Base-by-base conservation (phyloP, 2,113 vertebrate species). In the Nerophis lumbriciformis region DNA sequence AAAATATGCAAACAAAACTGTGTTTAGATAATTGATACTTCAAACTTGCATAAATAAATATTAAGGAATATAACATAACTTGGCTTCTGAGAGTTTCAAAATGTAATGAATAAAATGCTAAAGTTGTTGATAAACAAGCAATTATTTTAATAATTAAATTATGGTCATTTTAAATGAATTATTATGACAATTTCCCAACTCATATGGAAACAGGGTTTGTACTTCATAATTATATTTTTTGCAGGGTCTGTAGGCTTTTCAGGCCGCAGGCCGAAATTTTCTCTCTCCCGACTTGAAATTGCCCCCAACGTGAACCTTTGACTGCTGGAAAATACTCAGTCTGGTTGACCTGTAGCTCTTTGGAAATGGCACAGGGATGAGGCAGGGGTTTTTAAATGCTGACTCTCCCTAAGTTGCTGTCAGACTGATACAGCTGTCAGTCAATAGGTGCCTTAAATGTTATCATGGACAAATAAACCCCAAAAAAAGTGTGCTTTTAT, bases 311-410 rank as follows among this genome's bases (percentile, higher is more conserved):
- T 72, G 50, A 71, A 44, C 65, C 58, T 65, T 42, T 52, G 59
- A 70, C 53, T 47, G 50, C 4, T 51, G 13, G 42, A 57, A 53
- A 59, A 71, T 5, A 60, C 37, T 59, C 38, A 21, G 16, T 42
- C 48, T 9, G 19, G 56, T 77, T 66, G 61, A 77, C 62, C 52
- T 53, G 11, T 53, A 59, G 56, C 56, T 15, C 51, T 51, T 5
- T 6, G 51, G 50, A 66, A 37, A 48, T 35, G 58, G 47, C 5
- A 11, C 7, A 8, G 13, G 21, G 54, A 56, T 11, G n/a, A 60
- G 8, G 14, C 13, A n/a, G 44, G 48, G 36, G 53, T 62, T 28
- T 28, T 39, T 68, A 49, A 68, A 66, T 66, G 16, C 53, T 69
- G 9, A 58, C 13, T 12, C 51, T 4, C 0, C 49, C 39, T 8